These are phyloP conservation scores for Clunio marinus DNA, from an alignment of 2,888 invertebrate species.

Conservation along the genomic window DNA sequence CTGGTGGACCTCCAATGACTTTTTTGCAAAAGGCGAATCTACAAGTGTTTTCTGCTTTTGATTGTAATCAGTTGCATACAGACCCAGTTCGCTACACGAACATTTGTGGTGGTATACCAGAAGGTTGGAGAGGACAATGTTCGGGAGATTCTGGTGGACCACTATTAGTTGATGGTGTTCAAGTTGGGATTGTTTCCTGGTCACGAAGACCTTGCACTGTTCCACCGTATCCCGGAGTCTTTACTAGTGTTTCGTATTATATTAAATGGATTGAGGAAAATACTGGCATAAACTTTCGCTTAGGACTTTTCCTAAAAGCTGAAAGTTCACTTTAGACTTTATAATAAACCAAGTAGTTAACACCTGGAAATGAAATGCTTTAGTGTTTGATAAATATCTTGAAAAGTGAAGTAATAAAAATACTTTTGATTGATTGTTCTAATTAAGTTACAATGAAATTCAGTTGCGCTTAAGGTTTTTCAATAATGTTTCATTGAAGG, in stretches of 20 bases:
- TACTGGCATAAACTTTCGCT: neutral
- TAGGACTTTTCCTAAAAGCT: neutral
- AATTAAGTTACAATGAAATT: neutral
- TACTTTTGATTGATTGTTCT: neutral
- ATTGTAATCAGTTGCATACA: slow-evolving; percentile 41
- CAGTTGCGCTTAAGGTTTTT: no score
- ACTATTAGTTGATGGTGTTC: slow-evolving; percentile 41
- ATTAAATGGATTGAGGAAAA: slow-evolving; percentile 44
- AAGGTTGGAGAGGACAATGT: slow-evolving; percentile 46
- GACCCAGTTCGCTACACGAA: slow-evolving; percentile 41
- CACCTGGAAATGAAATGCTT: no score
- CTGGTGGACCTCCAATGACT: slow-evolving; percentile 41
- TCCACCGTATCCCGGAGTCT: slow-evolving; percentile 43
- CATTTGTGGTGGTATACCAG: slow-evolving; percentile 44
- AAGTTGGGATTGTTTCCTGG: slow-evolving; percentile 45
- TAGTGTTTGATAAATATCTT: no score
- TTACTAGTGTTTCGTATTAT: slow-evolving; percentile 43
- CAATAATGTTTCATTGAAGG: no score
- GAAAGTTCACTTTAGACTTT: neutral
- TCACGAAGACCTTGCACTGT: slow-evolving; percentile 44
- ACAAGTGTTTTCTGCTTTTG: slow-evolving; percentile 42
- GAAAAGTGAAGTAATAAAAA: neutral
- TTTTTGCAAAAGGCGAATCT: slow-evolving; percentile 43
- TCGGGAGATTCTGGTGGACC: slow-evolving; percentile 40
- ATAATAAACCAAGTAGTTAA: no score